Conservation (phyloP, 1,140 invertebrate species). For the Drosophila lowei region DNA sequence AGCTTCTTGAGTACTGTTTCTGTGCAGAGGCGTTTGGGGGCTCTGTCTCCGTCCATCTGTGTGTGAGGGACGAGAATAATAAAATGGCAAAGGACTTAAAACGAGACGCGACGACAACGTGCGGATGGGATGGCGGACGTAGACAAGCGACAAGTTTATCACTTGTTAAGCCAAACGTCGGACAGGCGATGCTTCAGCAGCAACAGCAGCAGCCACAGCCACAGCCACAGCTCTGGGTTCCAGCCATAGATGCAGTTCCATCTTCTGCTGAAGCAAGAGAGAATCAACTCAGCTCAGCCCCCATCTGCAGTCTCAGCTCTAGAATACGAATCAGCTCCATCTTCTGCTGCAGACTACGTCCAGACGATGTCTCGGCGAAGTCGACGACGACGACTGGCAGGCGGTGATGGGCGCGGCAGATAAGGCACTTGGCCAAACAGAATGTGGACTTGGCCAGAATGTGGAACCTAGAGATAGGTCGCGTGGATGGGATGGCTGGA, state of each 20-base stretch:
- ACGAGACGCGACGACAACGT: constrained; percentile 28
- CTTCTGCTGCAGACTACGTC: too few relatives aligned
- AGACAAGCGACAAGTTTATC: constrained; percentile 79
- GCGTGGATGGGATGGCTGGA: constrained; percentile 9
- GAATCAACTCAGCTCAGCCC: not conserved
- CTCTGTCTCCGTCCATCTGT: not conserved
- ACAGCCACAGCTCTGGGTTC: not conserved
- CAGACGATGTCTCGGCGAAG: constrained; percentile 3
- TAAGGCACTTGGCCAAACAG: constrained; percentile 40
- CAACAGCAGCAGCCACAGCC: constrained; percentile 4
- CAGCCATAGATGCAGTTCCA: constrained; percentile 13
- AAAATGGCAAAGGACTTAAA: constrained; percentile 67
- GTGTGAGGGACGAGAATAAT: constrained; percentile 49
- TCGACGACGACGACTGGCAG: constrained; percentile 57
- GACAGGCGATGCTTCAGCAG: constrained; percentile 40
- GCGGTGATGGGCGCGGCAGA: constrained; percentile 63
- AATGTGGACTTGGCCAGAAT: constrained; percentile 5
- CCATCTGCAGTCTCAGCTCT: not conserved
- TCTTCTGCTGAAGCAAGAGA: constrained; percentile 9
- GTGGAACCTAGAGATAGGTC: constrained; percentile 28
- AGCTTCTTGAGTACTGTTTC: constrained; percentile 30
- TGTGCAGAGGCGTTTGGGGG: constrained; percentile 48
- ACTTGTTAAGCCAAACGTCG: constrained; percentile 56
- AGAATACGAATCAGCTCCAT: constrained; percentile 25
- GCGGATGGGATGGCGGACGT: constrained; percentile 18